Base-by-base conservation (phyloP, 2,113 vertebrate genomes). In the Periophthalmus modestus region DNA sequence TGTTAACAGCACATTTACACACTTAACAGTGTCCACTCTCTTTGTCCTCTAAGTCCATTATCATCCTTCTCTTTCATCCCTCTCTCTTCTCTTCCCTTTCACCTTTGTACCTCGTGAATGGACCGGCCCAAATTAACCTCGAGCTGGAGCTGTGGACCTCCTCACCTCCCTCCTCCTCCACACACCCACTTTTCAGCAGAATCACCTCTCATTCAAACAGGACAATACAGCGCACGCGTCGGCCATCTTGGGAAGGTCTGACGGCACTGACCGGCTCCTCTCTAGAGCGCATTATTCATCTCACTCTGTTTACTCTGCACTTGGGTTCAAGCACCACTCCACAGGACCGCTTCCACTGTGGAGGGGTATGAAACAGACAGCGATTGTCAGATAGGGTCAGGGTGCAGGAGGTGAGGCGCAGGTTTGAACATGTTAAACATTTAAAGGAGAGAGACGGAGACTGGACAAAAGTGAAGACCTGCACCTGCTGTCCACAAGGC, bases 401-500 rank as follows among this genome's bases (percentile, higher is more conserved):
- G 39, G 59, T 78, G 69, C 68, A 67, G 16, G 74, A 75, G 55
- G 23, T 78, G 71, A 81, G 72, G 59, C 6, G 71, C 81, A 9
- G 82, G 78, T 90, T 76, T 67, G 80, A 57, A 23, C 21, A 10
- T 12, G 55, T 19, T 52, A 19, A 52, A 18, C 2, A 1, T 16
- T 52, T 18, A 19, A 52, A 43, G 0, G 39, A 10, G 7, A 9
- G 69, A 54, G 77, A 77, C 82, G 82, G 68, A 74, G 78, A 79
- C 68, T 81, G 78, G 89, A 88, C 81, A 90, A 87, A 84, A 79
- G 72, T 81, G 59, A 69, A 74, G 79, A 90, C 85, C 83, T 91
- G 91, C 75, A 43, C 39, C 39, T 18, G 50, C 50, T 52, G 50
- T 52, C 50, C 50, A 10, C 39, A 9, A 10, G 39, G 39, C 39